Base-by-base conservation (phyloP, 1,140 invertebrate genomes). In the Papilio glaucus region DNA sequence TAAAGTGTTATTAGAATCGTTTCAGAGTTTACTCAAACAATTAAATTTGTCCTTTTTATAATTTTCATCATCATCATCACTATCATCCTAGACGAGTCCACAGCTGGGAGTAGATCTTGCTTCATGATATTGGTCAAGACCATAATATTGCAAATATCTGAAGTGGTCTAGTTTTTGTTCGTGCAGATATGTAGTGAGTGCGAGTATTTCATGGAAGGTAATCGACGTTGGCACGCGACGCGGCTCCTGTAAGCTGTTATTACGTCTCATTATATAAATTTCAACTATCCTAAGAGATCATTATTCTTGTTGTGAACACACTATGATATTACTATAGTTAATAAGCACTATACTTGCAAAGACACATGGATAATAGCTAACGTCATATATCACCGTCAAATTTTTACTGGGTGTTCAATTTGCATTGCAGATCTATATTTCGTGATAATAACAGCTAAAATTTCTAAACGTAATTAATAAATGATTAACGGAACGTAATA, bases 261-360 rank as follows among this genome's bases (percentile, higher is more conserved):
- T 57, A 57, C 3, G 21, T 57, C 4, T 24, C 49, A 57, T 57
- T 57, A 57, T 24, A 24, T 57, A 13, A 57, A 24, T 57, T 57
- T 57, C 24, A 57, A 57, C 18, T 57, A 57, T 57, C 18, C 49
- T 57, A 57, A 57, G 45, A 53, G 21, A 57, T 57, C 49, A 57
- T 57, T 57, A 57, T 57, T 57, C 49, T 12, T 57, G 8, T 9
- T 24, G 29, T 3, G 29, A 57, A 57, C 21, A 21, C 7, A 3
- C 45, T 49, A 21, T 57, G 9, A 24, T 13, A 57, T 57, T 57
- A 57, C 10, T 8, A 24, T 26, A 13, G 1, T 57, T 57, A 26
- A 57, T 57, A 24, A 26, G 10, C 21, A 53, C 49, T 57, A 24
- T 24, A 24, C 6, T 33, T 4, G 49, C 24, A 26, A 57, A 57